Evolutionary conservation across 2,797 vertebrate species (phyloP), one percentile per base, ranked within the genome.

Genomic region (Paedocypris micromegethes): DNA sequence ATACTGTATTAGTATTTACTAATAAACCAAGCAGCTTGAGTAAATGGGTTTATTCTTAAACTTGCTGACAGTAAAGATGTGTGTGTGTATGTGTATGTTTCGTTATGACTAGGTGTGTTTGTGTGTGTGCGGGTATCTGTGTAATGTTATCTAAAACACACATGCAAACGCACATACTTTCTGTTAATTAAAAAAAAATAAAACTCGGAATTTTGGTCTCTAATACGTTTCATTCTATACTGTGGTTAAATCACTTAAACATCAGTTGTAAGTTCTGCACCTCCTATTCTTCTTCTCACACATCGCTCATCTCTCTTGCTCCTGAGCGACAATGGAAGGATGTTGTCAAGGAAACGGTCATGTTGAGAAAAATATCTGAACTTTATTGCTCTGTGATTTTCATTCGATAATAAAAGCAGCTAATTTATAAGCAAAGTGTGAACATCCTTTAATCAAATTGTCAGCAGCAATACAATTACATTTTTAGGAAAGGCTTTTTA

Each of bases 331-430:
- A 64, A 54, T 50, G 43, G 60, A 48, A n/a, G 6, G 9, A 73
- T 67, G 75, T 76, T 61, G 72, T 79, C 74, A 76, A 61, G 77
- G 77, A 72, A 76, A 76, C 74, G 57, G 72, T 50, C 51, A 56
- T 66, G 70, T 72, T 38, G 5, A 9, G 37, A 0, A 60, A 72
- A 47, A 62, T 64, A 76, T 72, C 64, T 74, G 51, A 54, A 55
- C 60, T 64, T 68, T 74, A 72, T 67, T 72, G 58, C 72, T 67
- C 62, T 40, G 68, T 66, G 72, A 57, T 66, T 58, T 68, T 58
- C 2, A 51, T 63, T 39, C 58, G 57, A 63, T 61, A 58, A 57
- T 73, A 55, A 50, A 49, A 52, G 57, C 9, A 57, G 60, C 67
- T 74, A 59, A 72, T 73, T 73, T 51, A 44, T 51, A 64, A 46